Conservation (phyloP, 1,140 invertebrate genomes). For the Agraylea sexmaculata region DNA sequence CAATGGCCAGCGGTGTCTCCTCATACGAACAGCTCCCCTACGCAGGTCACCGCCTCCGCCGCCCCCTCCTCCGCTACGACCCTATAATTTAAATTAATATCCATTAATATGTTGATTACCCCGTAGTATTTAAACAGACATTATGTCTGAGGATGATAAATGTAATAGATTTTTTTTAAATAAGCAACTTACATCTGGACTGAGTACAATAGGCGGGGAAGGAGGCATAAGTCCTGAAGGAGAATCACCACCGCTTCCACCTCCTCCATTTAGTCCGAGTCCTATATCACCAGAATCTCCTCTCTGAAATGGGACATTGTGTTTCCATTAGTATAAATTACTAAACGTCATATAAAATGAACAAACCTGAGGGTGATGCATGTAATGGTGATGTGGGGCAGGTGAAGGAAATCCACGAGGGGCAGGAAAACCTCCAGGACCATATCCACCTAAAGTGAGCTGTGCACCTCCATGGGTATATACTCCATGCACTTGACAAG, state of each 20-base stretch:
- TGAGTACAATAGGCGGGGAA: slow-evolving; percentile 16
- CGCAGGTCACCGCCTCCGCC: slow-evolving; percentile 27
- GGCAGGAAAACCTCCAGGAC: slow-evolving; percentile 21
- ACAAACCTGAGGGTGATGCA: slow-evolving; percentile 18
- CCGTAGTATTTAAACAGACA: slow-evolving; percentile 18
- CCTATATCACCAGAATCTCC: slow-evolving; percentile 15
- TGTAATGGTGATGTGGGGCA: slow-evolving; percentile 18
- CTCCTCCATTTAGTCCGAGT: slow-evolving; percentile 10
- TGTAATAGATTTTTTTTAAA: neutral
- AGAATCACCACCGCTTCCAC: slow-evolving; percentile 14
- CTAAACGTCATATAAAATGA: too few relatives aligned
- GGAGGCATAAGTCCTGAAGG: slow-evolving; percentile 9
- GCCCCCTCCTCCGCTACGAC: slow-evolving; percentile 30
- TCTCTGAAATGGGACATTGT: slow-evolving; percentile 16
- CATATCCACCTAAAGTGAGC: slow-evolving; percentile 18
- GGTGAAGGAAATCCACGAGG: slow-evolving; percentile 21
- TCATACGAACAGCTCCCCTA: slow-evolving; percentile 26
- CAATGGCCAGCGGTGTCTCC: slow-evolving; percentile 26
- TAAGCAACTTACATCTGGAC: slow-evolving; percentile 12
- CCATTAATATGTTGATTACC: slow-evolving; percentile 22
- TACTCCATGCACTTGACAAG: slow-evolving; percentile 30
- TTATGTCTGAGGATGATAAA: neutral
- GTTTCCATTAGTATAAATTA: too few relatives aligned
- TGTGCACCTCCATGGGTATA: slow-evolving; percentile 24
- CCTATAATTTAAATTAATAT: slow-evolving; percentile 21